Evolutionary conservation across 2,113 vertebrate genomes (phyloP).

Genomic region (Calidris pugnax): DNA sequence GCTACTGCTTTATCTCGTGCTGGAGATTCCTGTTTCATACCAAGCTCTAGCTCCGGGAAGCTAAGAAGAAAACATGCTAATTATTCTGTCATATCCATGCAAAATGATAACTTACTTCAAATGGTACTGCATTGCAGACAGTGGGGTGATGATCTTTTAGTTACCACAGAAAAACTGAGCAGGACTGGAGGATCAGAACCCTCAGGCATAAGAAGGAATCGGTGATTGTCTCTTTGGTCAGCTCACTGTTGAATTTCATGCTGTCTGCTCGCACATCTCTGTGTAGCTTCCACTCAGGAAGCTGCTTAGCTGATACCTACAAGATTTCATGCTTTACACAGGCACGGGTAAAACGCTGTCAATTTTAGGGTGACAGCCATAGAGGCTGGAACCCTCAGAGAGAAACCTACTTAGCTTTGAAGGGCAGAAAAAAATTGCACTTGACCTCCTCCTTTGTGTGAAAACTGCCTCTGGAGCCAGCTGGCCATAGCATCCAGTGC

Average conservation of each 20-base stretch:
- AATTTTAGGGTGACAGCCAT: not conserved
- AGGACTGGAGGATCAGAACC: not conserved
- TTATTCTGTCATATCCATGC: not conserved
- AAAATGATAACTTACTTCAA: not conserved
- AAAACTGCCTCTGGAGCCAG: not conserved
- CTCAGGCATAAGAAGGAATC: not conserved
- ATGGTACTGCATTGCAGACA: not conserved
- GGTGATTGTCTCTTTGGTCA: not conserved
- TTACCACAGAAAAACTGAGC: not conserved
- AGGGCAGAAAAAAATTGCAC: not conserved
- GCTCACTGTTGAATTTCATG: not conserved
- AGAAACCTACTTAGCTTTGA: not conserved
- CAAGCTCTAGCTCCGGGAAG: not conserved
- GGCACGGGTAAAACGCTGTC: not conserved
- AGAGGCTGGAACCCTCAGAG: not conserved
- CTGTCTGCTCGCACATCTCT: not conserved
- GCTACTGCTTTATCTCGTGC: not conserved
- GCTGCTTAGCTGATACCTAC: not conserved
- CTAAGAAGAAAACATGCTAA: not conserved
- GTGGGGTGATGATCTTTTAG: not conserved
- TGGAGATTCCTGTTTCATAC: not conserved
- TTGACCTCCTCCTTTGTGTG: not conserved
- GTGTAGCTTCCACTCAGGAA: not conserved
- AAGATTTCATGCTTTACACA: not conserved
- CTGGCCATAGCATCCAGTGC: not conserved